phyloP scores from a whole-genome alignment of 1,140 invertebrate species.

The Sinella curviseta region DNA sequence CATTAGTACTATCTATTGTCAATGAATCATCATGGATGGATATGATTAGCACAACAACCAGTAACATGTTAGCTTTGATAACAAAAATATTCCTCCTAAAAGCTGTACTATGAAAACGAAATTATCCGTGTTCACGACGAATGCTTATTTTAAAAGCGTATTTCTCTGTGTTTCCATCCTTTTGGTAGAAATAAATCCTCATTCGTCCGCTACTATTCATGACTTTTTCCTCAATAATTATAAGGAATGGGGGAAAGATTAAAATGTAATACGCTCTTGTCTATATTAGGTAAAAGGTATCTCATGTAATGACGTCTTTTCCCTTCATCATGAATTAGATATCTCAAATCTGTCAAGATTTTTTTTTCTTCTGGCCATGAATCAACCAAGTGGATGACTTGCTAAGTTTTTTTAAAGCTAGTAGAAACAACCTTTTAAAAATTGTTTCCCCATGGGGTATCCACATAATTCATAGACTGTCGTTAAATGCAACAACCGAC shows the following conservation, averaged over 20 bases:
- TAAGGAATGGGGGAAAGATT: neutral
- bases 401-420: neutral
- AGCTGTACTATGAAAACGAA: no score
- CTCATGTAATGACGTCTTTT: neutral
- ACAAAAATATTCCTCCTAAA: no score
- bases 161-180: no score
- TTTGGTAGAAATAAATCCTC: neutral
- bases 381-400: slow-evolving; percentile 1
- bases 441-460: neutral
- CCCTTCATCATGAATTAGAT: neutral
- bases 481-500: neutral
- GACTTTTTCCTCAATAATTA: neutral
- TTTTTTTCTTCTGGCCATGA: neutral
- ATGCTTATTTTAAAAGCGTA: no score
- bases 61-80: no score
- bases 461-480: neutral
- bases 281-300: slow-evolving; percentile 13
- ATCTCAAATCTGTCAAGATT: slow-evolving; percentile 1
- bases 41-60: neutral
- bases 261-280: slow-evolving; percentile 7
- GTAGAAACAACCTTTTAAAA: neutral
- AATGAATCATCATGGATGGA: neutral
- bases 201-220: neutral
- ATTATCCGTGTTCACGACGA: no score
- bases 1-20: slow-evolving; percentile 14